Evolutionary conservation across 2,888 invertebrate species (phyloP).

Genomic region (Coleophora flavipennella): DNA sequence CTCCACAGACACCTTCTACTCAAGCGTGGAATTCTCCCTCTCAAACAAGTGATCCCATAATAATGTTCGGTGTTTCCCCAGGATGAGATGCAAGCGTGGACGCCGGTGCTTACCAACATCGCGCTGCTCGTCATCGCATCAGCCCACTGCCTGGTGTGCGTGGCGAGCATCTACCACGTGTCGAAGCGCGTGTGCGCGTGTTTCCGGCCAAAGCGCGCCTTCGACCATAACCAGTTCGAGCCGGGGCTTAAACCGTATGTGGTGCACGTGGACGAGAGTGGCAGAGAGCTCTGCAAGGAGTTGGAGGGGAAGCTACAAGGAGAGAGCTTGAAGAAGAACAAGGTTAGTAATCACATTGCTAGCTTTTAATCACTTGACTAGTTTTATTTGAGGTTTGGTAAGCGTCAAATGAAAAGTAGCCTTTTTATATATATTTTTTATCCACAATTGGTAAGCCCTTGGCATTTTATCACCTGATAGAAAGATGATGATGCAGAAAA

Average conservation of each 20-base stretch:
- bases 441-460: too few species aligned
- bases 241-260: conserved; percentile 36
- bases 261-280: conserved; percentile 50
- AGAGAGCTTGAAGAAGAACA: conserved; percentile 45
- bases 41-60: too few species aligned
- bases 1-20: too few species aligned
- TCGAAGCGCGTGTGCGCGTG: conserved; percentile 72
- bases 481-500: too few species aligned
- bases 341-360: conserved; percentile 36
- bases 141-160: conserved; percentile 71
- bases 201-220: conserved; percentile 60
- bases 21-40: too few species aligned
- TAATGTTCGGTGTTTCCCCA: conserved; percentile 28
- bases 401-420: too few species aligned
- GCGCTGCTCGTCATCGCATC: conserved; percentile 73
- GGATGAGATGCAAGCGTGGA: conserved; percentile 72
- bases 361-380: too few species aligned
- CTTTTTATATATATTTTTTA: too few species aligned
- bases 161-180: conserved; percentile 66
- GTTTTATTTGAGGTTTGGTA: too few species aligned
- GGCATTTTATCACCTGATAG: too few species aligned
- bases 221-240: conserved; percentile 69
- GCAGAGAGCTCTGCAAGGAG: conserved; percentile 50
- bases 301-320: conserved; percentile 54
- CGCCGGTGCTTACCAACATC: conserved; percentile 75